A percentile compares a stretch with the other conserved stretches of the same genome.
Evolutionary conservation across 92 coral and sea anemone species (phyloP).

Genomic region (Palythoa heliodiscus): DNA sequence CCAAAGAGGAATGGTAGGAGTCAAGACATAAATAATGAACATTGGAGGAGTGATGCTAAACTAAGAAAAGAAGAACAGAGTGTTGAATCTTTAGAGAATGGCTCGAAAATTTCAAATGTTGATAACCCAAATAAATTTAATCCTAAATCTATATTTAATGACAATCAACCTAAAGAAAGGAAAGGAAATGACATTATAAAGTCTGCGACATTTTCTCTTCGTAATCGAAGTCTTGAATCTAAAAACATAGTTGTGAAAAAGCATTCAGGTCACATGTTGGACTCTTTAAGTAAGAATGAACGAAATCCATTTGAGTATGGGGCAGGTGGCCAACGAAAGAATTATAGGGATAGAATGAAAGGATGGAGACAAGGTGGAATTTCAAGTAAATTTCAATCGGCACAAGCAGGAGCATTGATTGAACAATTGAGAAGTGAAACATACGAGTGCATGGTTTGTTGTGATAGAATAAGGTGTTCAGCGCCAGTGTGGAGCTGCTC

Average conservation of each 20-base stretch:
- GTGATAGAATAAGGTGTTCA: conserved; percentile 77
- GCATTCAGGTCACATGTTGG: background rate
- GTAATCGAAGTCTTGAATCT: background rate
- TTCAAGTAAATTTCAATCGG: conserved; percentile 67
- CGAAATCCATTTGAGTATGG: background rate
- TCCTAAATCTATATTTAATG: background rate
- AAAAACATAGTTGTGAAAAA: background rate
- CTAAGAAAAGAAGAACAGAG: background rate
- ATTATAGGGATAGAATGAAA: conserved; percentile 1
- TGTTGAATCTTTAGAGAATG: background rate
- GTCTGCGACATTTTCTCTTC: background rate
- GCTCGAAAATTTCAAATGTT: background rate
- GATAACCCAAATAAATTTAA: background rate
- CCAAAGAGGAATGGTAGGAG: background rate
- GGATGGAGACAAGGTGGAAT: conserved; percentile 22
- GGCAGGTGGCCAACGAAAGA: background rate
- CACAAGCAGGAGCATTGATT: conserved; percentile 83
- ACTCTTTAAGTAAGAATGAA: background rate
- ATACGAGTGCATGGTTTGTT: conserved; percentile 98
- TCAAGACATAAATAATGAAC: background rate
- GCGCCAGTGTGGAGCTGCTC: conserved; percentile 91
- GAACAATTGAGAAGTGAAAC: conserved; percentile 89
- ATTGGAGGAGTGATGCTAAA: background rate
- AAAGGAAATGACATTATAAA: background rate
- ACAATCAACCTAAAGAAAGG: background rate